Conservation (phyloP, 1,140 invertebrate genomes). For the Saccostrea echinata region DNA sequence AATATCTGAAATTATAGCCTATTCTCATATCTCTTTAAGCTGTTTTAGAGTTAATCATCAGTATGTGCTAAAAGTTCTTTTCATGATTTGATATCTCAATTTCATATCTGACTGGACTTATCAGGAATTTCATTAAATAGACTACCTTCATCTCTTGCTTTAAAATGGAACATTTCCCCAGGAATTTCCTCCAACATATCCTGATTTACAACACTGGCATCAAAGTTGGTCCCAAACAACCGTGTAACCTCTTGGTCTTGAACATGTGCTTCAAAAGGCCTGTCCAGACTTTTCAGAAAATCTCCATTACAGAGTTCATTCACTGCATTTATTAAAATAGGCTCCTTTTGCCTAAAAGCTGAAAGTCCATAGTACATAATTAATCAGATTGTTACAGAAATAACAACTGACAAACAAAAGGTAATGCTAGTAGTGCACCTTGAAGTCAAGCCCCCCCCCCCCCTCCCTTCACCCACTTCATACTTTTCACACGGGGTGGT, state of each 20-base stretch:
- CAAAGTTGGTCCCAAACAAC: conserved; percentile 47
- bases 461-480: too few relatives aligned
- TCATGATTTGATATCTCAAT: neutral
- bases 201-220: conserved; percentile 31
- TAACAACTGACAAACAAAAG: neutral
- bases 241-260: neutral
- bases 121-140: too few relatives aligned
- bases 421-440: neutral
- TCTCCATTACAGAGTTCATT: conserved; percentile 45
- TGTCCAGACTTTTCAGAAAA: conserved; percentile 40
- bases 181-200: neutral
- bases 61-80: too few relatives aligned
- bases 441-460: too few relatives aligned
- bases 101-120: neutral
- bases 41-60: too few relatives aligned
- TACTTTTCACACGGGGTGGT: too few relatives aligned
- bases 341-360: conserved; percentile 42
- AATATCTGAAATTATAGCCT: too few relatives aligned
- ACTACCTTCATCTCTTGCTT: conserved; percentile 40
- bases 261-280: conserved; percentile 10
- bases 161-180: conserved; percentile 30
- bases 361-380: neutral
- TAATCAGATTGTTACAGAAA: neutral
- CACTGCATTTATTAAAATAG: conserved; percentile 28
- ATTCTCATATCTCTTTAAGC: too few relatives aligned